Base-by-base conservation (phyloP, 2,888 invertebrate genomes). In the Campoplex nolae region DNA sequence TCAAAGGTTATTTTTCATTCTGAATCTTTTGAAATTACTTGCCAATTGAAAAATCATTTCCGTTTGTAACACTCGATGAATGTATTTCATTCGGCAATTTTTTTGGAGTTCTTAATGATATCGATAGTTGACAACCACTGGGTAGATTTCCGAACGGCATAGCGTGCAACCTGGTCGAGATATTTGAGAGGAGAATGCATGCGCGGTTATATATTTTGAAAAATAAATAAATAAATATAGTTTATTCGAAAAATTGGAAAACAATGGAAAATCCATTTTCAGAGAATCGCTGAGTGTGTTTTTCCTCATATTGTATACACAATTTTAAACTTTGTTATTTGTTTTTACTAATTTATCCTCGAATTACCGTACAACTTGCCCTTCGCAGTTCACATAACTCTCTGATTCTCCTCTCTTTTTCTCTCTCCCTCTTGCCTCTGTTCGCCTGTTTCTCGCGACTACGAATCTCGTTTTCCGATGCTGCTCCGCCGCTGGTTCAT, bases 71-170 rank as follows among this genome's bases (percentile, higher is more conserved):
- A 16, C 28, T 62, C 16, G 3, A 32, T 62, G 16, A 58, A 13
- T 62, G 32, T 32, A 32, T 28, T 58, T 28, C 7, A 28, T 3
- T 11, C 6, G 28, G 13, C 13, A 28, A 58, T 62, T 62, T 62
- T 62, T 62, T 32, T 1, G 1, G 1, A 58, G 23, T 28, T 58
- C 1, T 28, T n/a, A 32, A 71, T 75, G 45, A 75, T 54, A 76
- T 82, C 74, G 76, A 51, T 76, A 38, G 74, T 79, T 84, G 78
- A 75, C 78, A 79, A 74, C 74, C 79, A 78, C 74, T 84, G 79
- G 13, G 42, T 42, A n/a, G 28, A 71, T 18, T 58, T 68, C 70
- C 28, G 48, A 76, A 23, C 54, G 58, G 32, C 42, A 28, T 67
- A 75, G 35, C 18, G 58, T 35, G 68, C 28, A 48, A 54, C 38